These are phyloP conservation scores for Ligdia adustata DNA, from an alignment of 2,888 invertebrate species.

Conservation along the genomic window DNA sequence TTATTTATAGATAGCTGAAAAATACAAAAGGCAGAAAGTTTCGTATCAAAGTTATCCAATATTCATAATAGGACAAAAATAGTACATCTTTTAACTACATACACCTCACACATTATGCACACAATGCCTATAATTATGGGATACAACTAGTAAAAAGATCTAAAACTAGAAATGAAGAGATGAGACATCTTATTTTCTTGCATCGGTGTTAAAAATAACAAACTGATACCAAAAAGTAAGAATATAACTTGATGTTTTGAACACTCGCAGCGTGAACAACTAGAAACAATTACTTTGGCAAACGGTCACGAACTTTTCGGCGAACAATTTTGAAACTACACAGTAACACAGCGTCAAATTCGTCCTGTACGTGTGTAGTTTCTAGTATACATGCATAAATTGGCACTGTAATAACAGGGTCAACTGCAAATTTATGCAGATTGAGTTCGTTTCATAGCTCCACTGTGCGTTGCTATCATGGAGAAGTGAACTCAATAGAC, in stretches of 20 bases:
- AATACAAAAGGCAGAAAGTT: no score
- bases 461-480: constrained; percentile 51
- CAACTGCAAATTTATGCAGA: constrained; percentile 75
- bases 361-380: constrained; percentile 39
- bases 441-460: constrained; percentile 66
- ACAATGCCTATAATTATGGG: no score
- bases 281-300: constrained; percentile 40
- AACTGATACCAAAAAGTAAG: not conserved
- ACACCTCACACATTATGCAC: no score
- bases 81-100: no score
- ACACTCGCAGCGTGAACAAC: constrained; percentile 30
- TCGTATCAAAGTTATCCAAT: no score
- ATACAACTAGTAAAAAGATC: no score
- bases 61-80: no score
- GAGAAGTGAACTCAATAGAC: constrained; percentile 8
- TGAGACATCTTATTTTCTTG: no score
- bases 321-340: constrained; percentile 45
- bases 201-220: no score
- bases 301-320: constrained; percentile 38
- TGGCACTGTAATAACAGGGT: constrained; percentile 64
- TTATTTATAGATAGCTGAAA: no score
- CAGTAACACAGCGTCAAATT: constrained; percentile 50
- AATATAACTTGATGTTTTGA: not conserved
- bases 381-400: constrained; percentile 40
- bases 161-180: no score